A percentile compares a stretch with the other conserved stretches of the same genome.
Conservation (phyloP, 2,797 vertebrate genomes). For the Danio kyathit region DNA sequence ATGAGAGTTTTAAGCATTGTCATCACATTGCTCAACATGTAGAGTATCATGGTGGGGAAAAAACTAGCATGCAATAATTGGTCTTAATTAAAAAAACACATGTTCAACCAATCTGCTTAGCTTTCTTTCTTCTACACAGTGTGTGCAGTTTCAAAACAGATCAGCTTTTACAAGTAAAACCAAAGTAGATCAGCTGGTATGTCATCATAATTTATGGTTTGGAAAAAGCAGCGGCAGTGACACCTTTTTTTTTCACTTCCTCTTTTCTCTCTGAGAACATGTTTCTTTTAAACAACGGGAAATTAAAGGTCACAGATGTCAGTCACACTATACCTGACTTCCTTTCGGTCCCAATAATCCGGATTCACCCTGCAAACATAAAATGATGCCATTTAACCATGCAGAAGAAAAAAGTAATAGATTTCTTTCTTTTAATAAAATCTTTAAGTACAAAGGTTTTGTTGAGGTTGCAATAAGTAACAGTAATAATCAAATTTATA, state of each 20-base stretch:
- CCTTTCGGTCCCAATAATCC: constrained; percentile 62
- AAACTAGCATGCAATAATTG: neutral
- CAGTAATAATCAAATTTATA: too few species aligned
- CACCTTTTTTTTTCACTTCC: constrained; percentile 19
- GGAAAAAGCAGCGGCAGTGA: neutral
- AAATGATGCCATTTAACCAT: neutral
- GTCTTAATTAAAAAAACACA: neutral
- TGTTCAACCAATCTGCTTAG: neutral
- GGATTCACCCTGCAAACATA: constrained; percentile 61
- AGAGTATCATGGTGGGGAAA: neutral
- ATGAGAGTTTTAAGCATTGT: constrained; percentile 16
- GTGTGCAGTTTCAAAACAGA: neutral
- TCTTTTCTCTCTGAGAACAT: neutral
- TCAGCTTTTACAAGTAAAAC: neutral
- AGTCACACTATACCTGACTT: constrained; percentile 59
- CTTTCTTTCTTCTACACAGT: neutral
- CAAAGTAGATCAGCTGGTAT: neutral
- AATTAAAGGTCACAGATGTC: constrained; percentile 25
- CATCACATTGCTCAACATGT: neutral
- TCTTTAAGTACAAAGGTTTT: too few species aligned
- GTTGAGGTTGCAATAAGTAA: too few species aligned
- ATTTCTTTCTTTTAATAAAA: neutral
- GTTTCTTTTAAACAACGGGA: neutral
- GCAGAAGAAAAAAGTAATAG: too few species aligned
- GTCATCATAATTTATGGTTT: neutral